Evolutionary conservation across 2,797 vertebrate genomes (phyloP), one percentile per base, ranked within the genome.

Genomic region (Peromyscus eremicus): DNA sequence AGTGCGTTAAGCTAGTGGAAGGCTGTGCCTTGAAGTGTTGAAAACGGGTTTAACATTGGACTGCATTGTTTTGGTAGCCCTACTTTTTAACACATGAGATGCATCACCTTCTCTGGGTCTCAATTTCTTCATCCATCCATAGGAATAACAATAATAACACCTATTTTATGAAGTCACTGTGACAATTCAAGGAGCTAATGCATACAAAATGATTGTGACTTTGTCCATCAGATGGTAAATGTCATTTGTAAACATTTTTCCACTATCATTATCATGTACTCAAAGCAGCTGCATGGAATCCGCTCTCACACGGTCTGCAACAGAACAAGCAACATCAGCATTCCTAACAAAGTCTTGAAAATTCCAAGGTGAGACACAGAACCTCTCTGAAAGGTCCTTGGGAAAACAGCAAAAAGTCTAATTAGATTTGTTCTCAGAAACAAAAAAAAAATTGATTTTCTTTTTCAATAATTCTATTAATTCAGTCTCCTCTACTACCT

Each of bases 401-500:
- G 86, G 46, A 96, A 86, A 97, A 94, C 90, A 80, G 91, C 76
- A 93, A 96, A 76, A 96, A 96, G 76, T 95, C 95, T 97, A 94
- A 97, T 97, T 97, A 96, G 83, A 97, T 97, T 97, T 97, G 70
- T 92, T 93, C 91, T 90, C 66, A 79, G 91, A 95, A 96, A 95
- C 89, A 97, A 94, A 97, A 85, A 85, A 68, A 68, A 52, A 96
- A 96, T 94, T 97, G 92, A 95, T 97, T 97, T 98, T 95, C 94
- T 96, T 96, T 97, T 97, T 94, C 95, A 97, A 96, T 94, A 96
- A 95, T 96, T 97, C 95, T 97, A 95, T 97, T 96, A 97, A 97
- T 92, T 97, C 91, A 94, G 90, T 96, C 87, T 95, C 88, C 80
- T 95, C 89, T n/a, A 52, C 13, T 16, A 90, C 40, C 43, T 91